Percentiles rank a stretch among this genome's conserved stretches.
These are phyloP conservation scores for Acridotheres tristis DNA, from an alignment of 2,797 vertebrate genomes.

Conservation along the genomic window DNA sequence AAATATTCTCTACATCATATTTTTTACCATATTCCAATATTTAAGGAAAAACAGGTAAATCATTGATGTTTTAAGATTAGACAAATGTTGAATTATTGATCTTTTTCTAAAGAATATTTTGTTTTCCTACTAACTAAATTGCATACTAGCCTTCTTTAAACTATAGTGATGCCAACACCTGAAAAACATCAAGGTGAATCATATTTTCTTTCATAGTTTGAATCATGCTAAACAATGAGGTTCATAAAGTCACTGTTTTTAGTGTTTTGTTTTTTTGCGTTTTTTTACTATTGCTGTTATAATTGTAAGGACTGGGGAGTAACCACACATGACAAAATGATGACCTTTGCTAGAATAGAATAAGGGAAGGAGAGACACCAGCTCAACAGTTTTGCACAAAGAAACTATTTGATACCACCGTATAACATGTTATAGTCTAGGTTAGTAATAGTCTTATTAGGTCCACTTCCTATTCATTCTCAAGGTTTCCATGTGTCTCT, in stretches of 20 bases:
- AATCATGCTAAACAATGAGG: not conserved
- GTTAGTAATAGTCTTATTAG: not conserved
- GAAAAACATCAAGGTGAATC: not conserved
- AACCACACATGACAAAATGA: not conserved
- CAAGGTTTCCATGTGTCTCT: not conserved
- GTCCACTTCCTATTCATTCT: not conserved
- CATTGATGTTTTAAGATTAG: not conserved
- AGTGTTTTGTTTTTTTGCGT: not conserved
- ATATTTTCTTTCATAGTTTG: not conserved
- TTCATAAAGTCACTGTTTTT: rapidly evolving
- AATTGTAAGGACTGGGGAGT: not conserved
- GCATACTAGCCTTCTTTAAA: not conserved
- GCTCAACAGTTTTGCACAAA: not conserved
- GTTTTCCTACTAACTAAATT: not conserved
- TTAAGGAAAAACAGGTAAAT: not conserved
- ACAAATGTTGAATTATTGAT: not conserved
- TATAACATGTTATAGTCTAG: not conserved
- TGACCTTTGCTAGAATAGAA: not conserved
- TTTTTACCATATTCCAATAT: not conserved
- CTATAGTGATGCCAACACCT: not conserved
- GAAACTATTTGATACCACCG: not conserved
- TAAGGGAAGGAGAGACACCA: not conserved
- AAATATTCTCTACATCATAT: not conserved
- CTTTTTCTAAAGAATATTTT: not conserved
- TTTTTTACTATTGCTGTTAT: not conserved